Evolutionary conservation across 2,797 vertebrate genomes (phyloP).

Genomic region (Schizothorax lantsangensis): DNA sequence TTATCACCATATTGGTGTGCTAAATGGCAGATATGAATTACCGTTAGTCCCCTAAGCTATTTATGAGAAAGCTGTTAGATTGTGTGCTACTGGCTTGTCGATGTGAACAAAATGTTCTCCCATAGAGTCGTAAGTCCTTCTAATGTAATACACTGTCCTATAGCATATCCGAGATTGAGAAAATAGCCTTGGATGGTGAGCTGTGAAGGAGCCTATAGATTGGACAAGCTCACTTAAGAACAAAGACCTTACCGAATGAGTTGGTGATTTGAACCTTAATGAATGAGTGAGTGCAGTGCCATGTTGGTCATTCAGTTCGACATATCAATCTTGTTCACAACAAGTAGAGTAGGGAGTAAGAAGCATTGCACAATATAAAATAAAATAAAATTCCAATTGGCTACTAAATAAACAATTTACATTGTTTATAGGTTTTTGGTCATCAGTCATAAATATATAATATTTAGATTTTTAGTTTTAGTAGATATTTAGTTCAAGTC

Average conservation of each 20-base stretch:
- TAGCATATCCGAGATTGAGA: not conserved
- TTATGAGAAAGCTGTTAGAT: slow-evolving; percentile 4
- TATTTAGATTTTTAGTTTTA: too few relatives aligned
- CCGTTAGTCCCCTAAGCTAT: slow-evolving; percentile 1
- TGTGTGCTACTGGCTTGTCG: not conserved
- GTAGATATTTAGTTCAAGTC: not conserved
- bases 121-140: not conserved
- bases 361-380: not conserved
- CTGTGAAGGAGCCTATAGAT: not conserved
- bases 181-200: slow-evolving; percentile 8
- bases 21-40: slow-evolving; percentile 23
- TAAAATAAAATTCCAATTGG: not conserved
- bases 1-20: slow-evolving; percentile 21
- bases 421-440: too few relatives aligned
- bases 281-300: not conserved
- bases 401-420: too few relatives aligned
- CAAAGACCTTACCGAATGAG: not conserved
- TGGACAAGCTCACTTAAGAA: slow-evolving; percentile 8
- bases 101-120: not conserved
- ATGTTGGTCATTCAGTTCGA: not conserved
- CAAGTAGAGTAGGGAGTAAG: too few relatives aligned
- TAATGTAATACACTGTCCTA: not conserved
- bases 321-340: not conserved
- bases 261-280: not conserved
- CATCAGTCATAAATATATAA: too few relatives aligned